These are phyloP conservation scores for Myzus persicae DNA, from an alignment of 1,140 invertebrate genomes.

Conservation along the genomic window DNA sequence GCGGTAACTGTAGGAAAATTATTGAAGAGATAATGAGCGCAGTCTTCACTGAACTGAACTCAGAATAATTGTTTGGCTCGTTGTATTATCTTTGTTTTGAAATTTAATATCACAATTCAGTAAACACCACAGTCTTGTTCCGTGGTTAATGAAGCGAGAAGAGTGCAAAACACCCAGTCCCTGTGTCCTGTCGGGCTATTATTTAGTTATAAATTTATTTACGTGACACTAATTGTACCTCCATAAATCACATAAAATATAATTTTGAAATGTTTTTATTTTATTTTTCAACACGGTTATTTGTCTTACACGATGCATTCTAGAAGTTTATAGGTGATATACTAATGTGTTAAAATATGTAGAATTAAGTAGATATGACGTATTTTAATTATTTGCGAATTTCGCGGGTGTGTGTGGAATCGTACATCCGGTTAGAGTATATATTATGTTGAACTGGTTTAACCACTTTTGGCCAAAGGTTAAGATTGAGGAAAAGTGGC, in stretches of 20 bases:
- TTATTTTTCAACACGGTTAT: neutral
- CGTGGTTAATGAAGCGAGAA: neutral
- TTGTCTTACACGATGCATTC: neutral
- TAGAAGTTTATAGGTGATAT: neutral
- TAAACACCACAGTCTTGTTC: neutral
- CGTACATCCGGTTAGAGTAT: constrained; percentile 13
- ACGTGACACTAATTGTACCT: neutral
- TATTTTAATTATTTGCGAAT: neutral
- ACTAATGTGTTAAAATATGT: neutral
- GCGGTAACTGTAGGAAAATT: neutral
- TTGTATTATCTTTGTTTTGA: neutral
- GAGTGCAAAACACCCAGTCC: neutral
- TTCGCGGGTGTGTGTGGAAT: neutral
- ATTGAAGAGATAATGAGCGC: neutral
- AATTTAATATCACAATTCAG: neutral
- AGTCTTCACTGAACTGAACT: neutral
- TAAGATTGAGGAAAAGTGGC: neutral
- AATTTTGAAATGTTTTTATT: neutral
- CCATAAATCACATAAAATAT: neutral
- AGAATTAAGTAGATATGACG: neutral
- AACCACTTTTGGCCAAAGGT: neutral
- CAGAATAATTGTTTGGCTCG: neutral
- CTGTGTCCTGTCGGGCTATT: neutral
- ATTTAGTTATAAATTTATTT: neutral
- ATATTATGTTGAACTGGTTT: constrained; percentile 13